Conservation (phyloP, 2,797 vertebrate species). For the Enteromius afrohamiltoni region DNA sequence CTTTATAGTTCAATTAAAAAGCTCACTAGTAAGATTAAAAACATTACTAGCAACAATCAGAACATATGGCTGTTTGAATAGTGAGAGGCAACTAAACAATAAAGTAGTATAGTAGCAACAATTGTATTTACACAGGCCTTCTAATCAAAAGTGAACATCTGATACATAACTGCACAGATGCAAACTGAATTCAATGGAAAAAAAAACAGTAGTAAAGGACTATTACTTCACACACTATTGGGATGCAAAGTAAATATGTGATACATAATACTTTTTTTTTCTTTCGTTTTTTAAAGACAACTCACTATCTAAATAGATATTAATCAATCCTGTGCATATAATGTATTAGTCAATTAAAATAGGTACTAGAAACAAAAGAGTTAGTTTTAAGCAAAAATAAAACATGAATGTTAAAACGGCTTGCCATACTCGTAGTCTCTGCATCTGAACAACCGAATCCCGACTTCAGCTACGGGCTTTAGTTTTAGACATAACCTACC, state of each 20-base stretch:
- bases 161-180: not conserved
- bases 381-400: not conserved
- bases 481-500: slow-evolving; percentile 65
- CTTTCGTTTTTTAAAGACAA: not conserved
- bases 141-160: not conserved
- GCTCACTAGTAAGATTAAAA: not conserved
- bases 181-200: not conserved
- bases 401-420: not conserved
- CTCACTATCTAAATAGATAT: not conserved
- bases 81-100: not conserved
- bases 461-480: not conserved
- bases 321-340: not conserved
- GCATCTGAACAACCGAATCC: slow-evolving; percentile 17
- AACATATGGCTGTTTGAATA: not conserved
- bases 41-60: not conserved
- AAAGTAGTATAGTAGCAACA: not conserved
- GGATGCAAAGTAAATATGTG: not conserved
- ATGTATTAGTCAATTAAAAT: not conserved
- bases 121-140: not conserved
- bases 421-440: slow-evolving; percentile 6
- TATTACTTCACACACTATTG: not conserved
- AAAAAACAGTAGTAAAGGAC: not conserved
- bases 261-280: not conserved
- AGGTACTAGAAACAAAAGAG: not conserved
- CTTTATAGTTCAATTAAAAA: not conserved